Evolutionary conservation across 2,113 vertebrate species (phyloP).

Genomic region (Anarhynchus alexandrinus): DNA sequence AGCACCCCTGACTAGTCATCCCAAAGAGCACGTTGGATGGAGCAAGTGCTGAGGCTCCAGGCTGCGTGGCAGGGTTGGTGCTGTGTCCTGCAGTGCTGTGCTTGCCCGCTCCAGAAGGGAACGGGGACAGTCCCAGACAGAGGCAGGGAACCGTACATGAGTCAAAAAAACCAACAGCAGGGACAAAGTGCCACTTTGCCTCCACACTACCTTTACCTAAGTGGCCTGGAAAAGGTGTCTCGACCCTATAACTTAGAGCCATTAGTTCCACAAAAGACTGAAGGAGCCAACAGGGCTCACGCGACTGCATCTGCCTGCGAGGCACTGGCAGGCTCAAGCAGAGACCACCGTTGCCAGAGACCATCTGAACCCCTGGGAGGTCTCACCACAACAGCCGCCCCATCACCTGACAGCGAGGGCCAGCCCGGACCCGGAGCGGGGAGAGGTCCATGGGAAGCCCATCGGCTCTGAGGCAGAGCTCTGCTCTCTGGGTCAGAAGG

Average conservation of each 20-base stretch:
- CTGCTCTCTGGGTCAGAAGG: background rate
- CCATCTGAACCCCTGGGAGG: background rate
- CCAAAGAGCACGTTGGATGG: fast-evolving
- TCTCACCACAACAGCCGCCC: background rate
- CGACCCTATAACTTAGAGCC: background rate
- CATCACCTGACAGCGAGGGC: background rate
- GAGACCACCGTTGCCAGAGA: background rate
- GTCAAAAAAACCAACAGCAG: background rate
- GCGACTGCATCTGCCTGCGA: background rate
- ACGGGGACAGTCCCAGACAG: background rate
- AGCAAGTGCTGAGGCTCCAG: background rate
- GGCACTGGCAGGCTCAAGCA: background rate
- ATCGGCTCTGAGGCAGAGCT: background rate
- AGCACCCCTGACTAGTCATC: background rate
- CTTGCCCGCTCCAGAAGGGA: background rate
- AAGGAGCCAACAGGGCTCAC: background rate
- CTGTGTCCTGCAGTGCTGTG: background rate
- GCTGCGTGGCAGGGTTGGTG: background rate
- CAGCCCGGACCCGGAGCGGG: fast-evolving
- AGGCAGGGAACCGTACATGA: background rate
- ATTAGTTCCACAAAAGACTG: background rate
- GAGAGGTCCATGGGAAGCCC: background rate
- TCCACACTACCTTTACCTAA: background rate
- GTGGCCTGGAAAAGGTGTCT: background rate
- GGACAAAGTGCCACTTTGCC: background rate